Evolutionary conservation across 2,888 invertebrate species (phyloP).

Genomic region (Coremacera marginata): DNA sequence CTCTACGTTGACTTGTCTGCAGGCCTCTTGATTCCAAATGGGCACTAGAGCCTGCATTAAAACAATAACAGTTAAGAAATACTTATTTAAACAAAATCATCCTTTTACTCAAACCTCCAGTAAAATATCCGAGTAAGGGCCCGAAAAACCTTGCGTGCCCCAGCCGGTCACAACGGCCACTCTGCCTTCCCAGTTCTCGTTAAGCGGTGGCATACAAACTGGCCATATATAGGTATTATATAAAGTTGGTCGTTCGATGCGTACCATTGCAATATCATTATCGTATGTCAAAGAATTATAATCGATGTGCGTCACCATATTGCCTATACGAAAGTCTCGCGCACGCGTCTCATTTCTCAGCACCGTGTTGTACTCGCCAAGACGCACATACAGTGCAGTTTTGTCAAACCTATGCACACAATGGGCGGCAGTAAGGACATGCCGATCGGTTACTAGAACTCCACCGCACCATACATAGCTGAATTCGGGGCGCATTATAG

Average conservation of each 20-base stretch:
- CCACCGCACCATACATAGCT: conserved; percentile 81
- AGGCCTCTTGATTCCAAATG: conserved; percentile 79
- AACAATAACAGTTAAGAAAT: not conserved
- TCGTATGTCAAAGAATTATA: conserved; percentile 78
- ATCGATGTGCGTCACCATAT: conserved; percentile 77
- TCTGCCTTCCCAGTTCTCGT: conserved; percentile 72
- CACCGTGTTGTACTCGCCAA: conserved; percentile 86
- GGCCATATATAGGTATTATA: conserved; percentile 88
- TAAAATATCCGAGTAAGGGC: conserved; percentile 77
- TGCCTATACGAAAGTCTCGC: conserved; percentile 77
- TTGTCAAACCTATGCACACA: conserved; percentile 72
- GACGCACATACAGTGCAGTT: conserved; percentile 76
- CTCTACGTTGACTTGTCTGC: conserved; percentile 75
- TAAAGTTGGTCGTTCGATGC: conserved; percentile 75
- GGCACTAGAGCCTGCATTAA: conserved; percentile 72
- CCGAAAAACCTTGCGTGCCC: conserved; percentile 82
- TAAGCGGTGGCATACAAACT: conserved; percentile 82
- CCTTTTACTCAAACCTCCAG: conserved; percentile 75
- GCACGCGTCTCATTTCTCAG: conserved; percentile 77
- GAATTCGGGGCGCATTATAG: conserved; percentile 75
- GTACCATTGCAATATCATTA: conserved; percentile 83
- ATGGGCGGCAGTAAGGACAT: conserved; percentile 68
- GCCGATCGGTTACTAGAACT: conserved; percentile 80
- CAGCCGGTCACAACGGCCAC: conserved; percentile 81
- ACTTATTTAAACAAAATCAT: not conserved